Conservation (phyloP, 2,113 vertebrate genomes). For the Burhinus bistriatus region DNA sequence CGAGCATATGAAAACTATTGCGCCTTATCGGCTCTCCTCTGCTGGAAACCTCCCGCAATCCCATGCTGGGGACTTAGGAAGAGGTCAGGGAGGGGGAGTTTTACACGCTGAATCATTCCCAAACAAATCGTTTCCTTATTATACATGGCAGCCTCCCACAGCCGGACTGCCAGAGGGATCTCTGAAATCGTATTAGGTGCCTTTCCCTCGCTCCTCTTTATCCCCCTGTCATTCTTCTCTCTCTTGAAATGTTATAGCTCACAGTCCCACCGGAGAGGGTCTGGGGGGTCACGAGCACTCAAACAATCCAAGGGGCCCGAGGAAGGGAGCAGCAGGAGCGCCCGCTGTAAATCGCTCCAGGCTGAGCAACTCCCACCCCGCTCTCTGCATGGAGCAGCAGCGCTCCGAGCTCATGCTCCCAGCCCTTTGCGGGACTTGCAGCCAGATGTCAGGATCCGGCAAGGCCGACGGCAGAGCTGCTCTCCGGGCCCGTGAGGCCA, state of each 20-base stretch:
- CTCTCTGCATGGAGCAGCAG: neutral
- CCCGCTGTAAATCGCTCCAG: neutral
- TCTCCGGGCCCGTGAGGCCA: fast-evolving
- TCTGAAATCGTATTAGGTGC: conserved; percentile 38
- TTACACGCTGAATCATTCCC: conserved; percentile 45
- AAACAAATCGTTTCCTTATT: conserved; percentile 66
- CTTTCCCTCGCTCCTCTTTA: conserved; percentile 23
- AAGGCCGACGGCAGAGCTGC: neutral
- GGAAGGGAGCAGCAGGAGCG: neutral
- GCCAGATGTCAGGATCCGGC: neutral
- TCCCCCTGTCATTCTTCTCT: neutral
- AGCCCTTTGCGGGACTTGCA: neutral
- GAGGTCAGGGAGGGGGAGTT: conserved; percentile 30
- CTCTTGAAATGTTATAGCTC: neutral
- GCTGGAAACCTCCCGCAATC: neutral
- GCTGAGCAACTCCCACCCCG: neutral
- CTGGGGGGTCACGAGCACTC: neutral
- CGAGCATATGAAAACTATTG: conserved; percentile 5
- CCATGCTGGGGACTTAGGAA: neutral
- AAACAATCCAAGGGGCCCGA: neutral
- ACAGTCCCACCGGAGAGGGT: neutral
- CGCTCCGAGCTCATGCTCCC: fast-evolving
- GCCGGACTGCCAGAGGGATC: conserved; percentile 45
- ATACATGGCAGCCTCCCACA: conserved; percentile 59
- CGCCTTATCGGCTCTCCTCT: neutral